phyloP scores from a whole-genome alignment of 2,797 vertebrate species.

The Myiotriccus ornatus region DNA sequence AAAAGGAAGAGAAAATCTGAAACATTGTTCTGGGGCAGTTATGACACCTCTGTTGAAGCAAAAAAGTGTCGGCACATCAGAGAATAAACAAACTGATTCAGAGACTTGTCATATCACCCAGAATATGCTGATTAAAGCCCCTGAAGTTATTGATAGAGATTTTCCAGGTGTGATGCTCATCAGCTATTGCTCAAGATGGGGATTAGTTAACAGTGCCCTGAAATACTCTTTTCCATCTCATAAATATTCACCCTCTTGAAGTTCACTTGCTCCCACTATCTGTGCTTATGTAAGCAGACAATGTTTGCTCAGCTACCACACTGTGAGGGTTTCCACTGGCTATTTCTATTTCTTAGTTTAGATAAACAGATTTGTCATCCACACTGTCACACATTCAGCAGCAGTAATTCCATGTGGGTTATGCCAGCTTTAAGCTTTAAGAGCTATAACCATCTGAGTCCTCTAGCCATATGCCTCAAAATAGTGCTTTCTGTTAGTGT shows the following conservation, averaged over 20 bases:
- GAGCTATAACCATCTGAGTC: background rate
- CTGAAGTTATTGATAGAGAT: background rate
- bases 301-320: background rate
- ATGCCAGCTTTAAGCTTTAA: background rate
- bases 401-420: background rate
- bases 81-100: slow-evolving; percentile 4
- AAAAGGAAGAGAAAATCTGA: background rate
- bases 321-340: background rate
- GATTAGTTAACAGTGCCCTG: background rate
- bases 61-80: background rate
- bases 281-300: background rate
- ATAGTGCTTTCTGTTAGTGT: background rate
- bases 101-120: background rate
- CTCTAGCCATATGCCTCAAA: background rate
- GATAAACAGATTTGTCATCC: background rate
- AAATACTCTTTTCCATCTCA: slow-evolving; percentile 18
- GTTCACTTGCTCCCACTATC: background rate
- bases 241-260: slow-evolving; percentile 18
- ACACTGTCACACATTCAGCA: background rate
- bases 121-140: background rate
- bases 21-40: background rate
- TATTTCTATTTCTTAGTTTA: background rate
- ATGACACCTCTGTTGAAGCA: background rate
- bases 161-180: background rate
- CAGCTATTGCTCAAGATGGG: background rate